Evolutionary conservation across 2,888 invertebrate genomes (phyloP).

Genomic region (Aplocera efformata): DNA sequence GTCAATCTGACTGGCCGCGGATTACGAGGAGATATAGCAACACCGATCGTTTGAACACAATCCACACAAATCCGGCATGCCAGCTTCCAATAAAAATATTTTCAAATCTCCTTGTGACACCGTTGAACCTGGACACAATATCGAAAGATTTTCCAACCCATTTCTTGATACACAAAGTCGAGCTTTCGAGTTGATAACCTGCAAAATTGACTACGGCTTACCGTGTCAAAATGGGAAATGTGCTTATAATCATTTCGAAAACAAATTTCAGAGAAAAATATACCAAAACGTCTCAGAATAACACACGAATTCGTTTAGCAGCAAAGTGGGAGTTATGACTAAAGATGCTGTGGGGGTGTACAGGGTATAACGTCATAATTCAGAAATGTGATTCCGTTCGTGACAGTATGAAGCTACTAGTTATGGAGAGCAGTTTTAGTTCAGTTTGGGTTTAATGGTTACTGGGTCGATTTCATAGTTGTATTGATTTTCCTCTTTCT

Average conservation of each 20-base stretch:
- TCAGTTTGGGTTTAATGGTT: neutral
- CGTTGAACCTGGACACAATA: slow-evolving; percentile 14
- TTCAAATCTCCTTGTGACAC: slow-evolving; percentile 12
- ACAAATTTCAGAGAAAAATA: slow-evolving; percentile 4
- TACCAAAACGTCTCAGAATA: slow-evolving; percentile 2
- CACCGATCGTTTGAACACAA: too few relatives aligned
- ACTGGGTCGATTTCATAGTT: too few relatives aligned
- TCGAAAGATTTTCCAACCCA: slow-evolving; percentile 36
- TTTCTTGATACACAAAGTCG: slow-evolving; percentile 34
- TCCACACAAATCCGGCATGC: too few relatives aligned
- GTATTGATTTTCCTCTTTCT: too few relatives aligned
- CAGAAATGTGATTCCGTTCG: slow-evolving; percentile 37
- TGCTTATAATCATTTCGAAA: slow-evolving; percentile 29
- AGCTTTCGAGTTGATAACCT: slow-evolving; percentile 32
- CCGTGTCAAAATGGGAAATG: slow-evolving; percentile 32
- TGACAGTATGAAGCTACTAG: slow-evolving; percentile 34
- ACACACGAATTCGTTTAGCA: slow-evolving; percentile 2
- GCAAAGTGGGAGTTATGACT: slow-evolving; percentile 3
- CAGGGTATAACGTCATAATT: slow-evolving; percentile 38
- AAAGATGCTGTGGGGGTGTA: slow-evolving; percentile 1
- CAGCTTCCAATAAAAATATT: neutral
- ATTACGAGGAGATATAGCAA: too few relatives aligned
- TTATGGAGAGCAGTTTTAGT: slow-evolving; percentile 21
- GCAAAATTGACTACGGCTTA: slow-evolving; percentile 33
- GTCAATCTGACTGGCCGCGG: too few relatives aligned